Percentiles rank a stretch among this genome's conserved stretches.
These are phyloP conservation scores for Meleagris gallopavo DNA, from an alignment of 2,113 vertebrate species.

Conservation along the genomic window DNA sequence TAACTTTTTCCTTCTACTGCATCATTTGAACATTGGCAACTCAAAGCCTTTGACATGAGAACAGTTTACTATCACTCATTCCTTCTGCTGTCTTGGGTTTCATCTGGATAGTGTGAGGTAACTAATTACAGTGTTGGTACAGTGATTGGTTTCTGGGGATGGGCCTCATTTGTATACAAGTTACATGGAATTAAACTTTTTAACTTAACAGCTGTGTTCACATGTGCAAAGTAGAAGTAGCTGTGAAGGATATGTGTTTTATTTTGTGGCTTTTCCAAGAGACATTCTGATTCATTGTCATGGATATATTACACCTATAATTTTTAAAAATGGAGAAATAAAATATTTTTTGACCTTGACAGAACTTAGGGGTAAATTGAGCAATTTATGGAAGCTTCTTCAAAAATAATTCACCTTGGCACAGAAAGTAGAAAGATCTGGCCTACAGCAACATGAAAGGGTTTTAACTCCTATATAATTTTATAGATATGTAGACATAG, in stretches of 20 bases:
- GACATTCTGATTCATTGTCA: constrained; percentile 4
- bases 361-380: neutral
- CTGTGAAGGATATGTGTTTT: neutral
- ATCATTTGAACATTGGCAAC: neutral
- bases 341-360: neutral
- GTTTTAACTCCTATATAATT: neutral
- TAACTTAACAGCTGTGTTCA: neutral
- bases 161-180: neutral
- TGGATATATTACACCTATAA: neutral
- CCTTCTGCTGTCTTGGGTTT: neutral
- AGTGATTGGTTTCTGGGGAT: neutral
- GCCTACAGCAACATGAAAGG: neutral
- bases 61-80: neutral
- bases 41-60: neutral
- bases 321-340: neutral
- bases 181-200: neutral
- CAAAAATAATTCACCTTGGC: neutral
- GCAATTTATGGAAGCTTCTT: neutral
- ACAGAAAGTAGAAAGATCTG: neutral
- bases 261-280: neutral
- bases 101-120: neutral
- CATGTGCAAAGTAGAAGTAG: neutral
- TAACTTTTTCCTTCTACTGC: neutral
- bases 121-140: neutral
- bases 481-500: neutral